Evolutionary conservation across 2,888 invertebrate genomes (phyloP), one percentile per base, ranked within the genome.

Genomic region (Buathra laborator): DNA sequence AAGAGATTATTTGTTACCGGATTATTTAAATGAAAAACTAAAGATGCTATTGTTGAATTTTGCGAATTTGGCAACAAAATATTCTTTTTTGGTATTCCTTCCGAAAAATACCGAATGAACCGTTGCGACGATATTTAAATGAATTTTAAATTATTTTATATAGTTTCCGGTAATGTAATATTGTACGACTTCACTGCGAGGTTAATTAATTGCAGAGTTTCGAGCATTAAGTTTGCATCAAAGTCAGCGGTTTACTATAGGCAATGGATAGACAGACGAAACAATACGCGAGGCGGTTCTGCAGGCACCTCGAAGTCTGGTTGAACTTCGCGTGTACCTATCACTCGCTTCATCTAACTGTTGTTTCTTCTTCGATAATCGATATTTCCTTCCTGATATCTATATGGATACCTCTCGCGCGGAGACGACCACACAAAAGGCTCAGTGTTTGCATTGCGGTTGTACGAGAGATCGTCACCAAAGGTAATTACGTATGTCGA

Each of bases 301-400:
- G 59, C 59, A 6, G n/a, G 32, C 32, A 62, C 59, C 59, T 62
- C 32, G 59, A 3, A 62, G 59, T 32, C 59, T 62, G 14, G 48
- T 10, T 51, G 51, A 48, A 71, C 51, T 53, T 64, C 71, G 48
- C n/a, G 51, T 19, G 37, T 12, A 29, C 24, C 14, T 44, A 62
- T n/a, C 6, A 16, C 62, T 12, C 32, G 72, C 44, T 51, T 71
- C 81, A n/a, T 56, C 59, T 68, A 2, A 29, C 74, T 14, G 67
- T 44, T 56, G 53, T 32, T 56, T 37, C 32, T 46, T 16, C 67
- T 37, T 66, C 67, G 71, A 74, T 81, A 81, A 81, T 81, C 81
- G 81, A 81, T 81, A 81, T 67, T 74, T 81, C 74, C 74, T 74
- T 81, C 74, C 74, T 56, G 81, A 79, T 79, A 64, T 37, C 71